Conservation (phyloP, 1,140 invertebrate genomes). For the Neelides sp. region DNA sequence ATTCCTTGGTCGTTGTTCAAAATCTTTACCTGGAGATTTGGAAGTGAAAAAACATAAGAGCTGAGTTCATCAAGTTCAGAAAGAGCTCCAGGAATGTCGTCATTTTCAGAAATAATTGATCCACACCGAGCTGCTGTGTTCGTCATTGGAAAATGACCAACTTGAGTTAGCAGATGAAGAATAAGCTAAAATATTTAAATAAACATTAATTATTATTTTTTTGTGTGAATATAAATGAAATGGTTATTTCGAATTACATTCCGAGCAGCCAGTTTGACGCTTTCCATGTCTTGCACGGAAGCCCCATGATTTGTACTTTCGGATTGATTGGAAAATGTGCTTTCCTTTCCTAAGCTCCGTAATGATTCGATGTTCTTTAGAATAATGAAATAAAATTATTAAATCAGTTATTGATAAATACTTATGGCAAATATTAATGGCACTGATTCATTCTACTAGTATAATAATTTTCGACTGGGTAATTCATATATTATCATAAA, state of each 20-base stretch:
- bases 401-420: not conserved
- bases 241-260: constrained; percentile 33
- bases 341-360: constrained; percentile 25
- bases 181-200: constrained; percentile 40
- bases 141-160: constrained; percentile 75
- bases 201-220: constrained; percentile 2
- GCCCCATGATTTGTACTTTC: constrained; percentile 25
- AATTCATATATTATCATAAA: not conserved
- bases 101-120: constrained; percentile 78
- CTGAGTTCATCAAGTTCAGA: constrained; percentile 53
- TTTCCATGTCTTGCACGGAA: constrained; percentile 33
- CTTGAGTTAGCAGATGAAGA: constrained; percentile 69
- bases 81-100: constrained; percentile 61
- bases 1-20: not conserved
- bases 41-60: constrained; percentile 65
- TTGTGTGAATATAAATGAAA: not conserved
- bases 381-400: not conserved
- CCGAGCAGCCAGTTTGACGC: constrained; percentile 38
- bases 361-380: constrained; percentile 4
- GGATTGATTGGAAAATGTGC: constrained; percentile 23
- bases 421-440: not conserved
- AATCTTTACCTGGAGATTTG: constrained; percentile 55
- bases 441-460: not conserved
- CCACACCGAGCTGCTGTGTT: constrained; percentile 67
- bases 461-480: not conserved